Percentiles rank a stretch among this genome's conserved stretches.
phyloP scores from a whole-genome alignment of 2,113 vertebrate genomes.

The Urocolius indicus region DNA sequence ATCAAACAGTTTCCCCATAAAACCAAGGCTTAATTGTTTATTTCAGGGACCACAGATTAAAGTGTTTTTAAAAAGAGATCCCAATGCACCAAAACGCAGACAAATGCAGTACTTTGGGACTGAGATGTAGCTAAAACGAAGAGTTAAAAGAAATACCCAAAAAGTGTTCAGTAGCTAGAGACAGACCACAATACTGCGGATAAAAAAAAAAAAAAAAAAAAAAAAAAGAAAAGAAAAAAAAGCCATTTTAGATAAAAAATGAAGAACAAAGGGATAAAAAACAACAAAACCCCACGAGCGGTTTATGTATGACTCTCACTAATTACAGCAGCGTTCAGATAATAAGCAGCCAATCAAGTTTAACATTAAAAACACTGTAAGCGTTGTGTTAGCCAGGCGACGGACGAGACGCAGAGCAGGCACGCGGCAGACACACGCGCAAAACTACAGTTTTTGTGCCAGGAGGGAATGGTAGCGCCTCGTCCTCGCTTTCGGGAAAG shows the following conservation, averaged over 20 bases:
- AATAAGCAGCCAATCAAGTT: not conserved
- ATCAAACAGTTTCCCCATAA: not conserved
- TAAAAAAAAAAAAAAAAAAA: not conserved
- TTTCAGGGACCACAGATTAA: not conserved
- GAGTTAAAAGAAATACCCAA: not conserved
- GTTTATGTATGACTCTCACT: not conserved
- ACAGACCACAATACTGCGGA: not conserved
- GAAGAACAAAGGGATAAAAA: not conserved
- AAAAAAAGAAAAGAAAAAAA: not conserved
- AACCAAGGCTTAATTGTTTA: not conserved
- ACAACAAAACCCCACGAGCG: no score
- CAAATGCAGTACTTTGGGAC: not conserved
- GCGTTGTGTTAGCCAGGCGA: no score
- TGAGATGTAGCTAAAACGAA: not conserved
- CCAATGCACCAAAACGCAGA: not conserved
- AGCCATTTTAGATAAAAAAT: no score
- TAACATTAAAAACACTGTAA: not conserved
- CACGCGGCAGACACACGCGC: not conserved
- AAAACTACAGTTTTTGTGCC: not conserved
- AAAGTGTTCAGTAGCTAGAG: not conserved
- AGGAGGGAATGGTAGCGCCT: not conserved
- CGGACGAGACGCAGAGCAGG: no score
- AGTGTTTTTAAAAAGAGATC: not conserved
- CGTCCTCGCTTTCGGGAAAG: not conserved
- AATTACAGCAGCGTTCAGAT: not conserved